phyloP scores from a whole-genome alignment of 2,888 invertebrate genomes.

The Shargacucullia verbasci region DNA sequence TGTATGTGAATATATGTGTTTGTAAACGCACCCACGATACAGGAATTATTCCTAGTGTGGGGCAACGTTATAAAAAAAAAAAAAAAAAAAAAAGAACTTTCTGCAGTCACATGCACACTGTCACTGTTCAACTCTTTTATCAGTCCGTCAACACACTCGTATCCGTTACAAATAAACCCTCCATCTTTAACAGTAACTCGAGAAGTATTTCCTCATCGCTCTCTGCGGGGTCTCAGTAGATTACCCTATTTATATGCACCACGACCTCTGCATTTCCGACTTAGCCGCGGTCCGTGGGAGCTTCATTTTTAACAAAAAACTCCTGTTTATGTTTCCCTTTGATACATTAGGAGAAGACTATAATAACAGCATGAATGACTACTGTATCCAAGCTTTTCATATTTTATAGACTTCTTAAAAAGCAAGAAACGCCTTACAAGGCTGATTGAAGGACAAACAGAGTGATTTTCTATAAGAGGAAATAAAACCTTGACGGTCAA shows the following conservation, averaged over 20 bases:
- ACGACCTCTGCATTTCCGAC: slow-evolving; percentile 52
- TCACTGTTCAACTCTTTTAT: not conserved
- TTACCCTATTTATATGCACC: slow-evolving; percentile 49
- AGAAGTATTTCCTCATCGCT: slow-evolving; percentile 29
- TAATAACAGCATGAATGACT: slow-evolving; percentile 15
- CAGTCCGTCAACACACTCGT: no score
- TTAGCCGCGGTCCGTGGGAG: slow-evolving; percentile 46
- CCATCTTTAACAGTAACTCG: slow-evolving; percentile 4
- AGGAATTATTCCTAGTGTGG: no score
- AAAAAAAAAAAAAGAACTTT: no score
- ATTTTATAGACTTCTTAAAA: not conserved
- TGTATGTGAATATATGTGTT: no score
- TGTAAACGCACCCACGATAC: no score
- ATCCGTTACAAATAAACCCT: no score
- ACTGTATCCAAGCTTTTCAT: slow-evolving; percentile 19
- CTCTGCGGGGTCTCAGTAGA: slow-evolving; percentile 4
- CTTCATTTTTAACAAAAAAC: slow-evolving; percentile 48
- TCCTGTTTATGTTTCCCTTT: slow-evolving; percentile 47
- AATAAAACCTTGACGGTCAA: no score
- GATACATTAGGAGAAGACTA: slow-evolving; percentile 32
- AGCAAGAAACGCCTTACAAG: no score
- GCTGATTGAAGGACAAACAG: no score
- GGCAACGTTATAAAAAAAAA: no score
- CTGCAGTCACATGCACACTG: not conserved
- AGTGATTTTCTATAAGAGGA: no score